Conservation (phyloP, 2,113 vertebrate genomes). For the Heterochromis multidens region DNA sequence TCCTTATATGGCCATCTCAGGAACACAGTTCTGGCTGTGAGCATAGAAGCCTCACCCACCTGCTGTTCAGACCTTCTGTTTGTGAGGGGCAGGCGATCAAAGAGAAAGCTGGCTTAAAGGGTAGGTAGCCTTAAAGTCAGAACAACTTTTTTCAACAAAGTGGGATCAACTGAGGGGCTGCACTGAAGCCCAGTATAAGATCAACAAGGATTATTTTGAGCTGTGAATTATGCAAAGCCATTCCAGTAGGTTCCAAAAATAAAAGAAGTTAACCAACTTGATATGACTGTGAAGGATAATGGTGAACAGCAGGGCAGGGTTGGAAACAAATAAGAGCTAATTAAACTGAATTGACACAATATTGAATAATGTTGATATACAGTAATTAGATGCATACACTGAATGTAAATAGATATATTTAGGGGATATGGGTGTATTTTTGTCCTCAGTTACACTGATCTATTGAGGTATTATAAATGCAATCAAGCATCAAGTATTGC, state of each 20-base stretch:
- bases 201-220: neutral
- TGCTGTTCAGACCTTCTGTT: neutral
- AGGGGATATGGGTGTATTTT: neutral
- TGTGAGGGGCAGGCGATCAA: neutral
- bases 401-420: neutral
- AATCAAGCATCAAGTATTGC: no score
- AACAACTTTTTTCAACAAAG: neutral
- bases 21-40: neutral
- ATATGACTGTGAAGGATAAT: neutral
- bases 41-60: neutral
- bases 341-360: neutral
- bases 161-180: accelerated
- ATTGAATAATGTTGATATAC: neutral
- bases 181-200: neutral
- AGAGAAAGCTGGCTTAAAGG: neutral
- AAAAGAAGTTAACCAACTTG: neutral
- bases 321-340: neutral
- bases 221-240: neutral
- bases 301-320: neutral
- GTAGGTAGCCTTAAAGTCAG: neutral
- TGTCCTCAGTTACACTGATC: neutral
- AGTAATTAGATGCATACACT: neutral
- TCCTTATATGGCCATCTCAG: neutral
- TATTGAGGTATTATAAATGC: neutral
- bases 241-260: neutral